Percentiles rank a stretch among this genome's conserved stretches.
phyloP scores from a whole-genome alignment of 2,797 vertebrate genomes.

The Acrocephalus scirpaceus region DNA sequence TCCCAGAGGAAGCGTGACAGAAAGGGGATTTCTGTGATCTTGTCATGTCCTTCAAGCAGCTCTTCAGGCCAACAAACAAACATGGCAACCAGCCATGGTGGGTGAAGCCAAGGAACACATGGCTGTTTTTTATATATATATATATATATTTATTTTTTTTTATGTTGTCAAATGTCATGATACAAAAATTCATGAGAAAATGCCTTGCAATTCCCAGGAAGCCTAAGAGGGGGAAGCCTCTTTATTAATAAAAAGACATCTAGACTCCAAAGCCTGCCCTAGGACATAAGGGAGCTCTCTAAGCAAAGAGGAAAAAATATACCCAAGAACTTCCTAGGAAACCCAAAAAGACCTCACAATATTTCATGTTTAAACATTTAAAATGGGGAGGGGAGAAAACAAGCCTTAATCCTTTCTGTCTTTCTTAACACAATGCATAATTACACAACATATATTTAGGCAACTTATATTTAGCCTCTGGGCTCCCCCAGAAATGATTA shows the following conservation, averaged over 20 bases:
- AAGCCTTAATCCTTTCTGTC: not conserved
- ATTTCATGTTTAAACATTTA: not conserved
- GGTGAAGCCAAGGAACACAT: constrained; percentile 38
- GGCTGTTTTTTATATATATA: not conserved
- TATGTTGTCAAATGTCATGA: constrained; percentile 28
- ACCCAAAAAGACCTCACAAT: not conserved
- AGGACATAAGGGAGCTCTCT: not conserved
- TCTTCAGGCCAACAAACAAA: constrained; percentile 25
- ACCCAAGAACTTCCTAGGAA: not conserved
- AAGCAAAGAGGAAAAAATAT: not conserved
- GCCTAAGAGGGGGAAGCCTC: not conserved
- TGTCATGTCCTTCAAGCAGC: not conserved
- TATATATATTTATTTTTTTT: too few relatives aligned
- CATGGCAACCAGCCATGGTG: not conserved
- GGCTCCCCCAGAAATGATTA: not conserved
- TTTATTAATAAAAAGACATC: not conserved
- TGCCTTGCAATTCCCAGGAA: constrained; percentile 38
- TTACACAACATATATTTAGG: not conserved
- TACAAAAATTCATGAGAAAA: constrained; percentile 55
- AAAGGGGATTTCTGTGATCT: constrained; percentile 38
- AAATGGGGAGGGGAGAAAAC: not conserved
- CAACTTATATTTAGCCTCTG: not conserved
- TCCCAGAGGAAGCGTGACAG: not conserved
- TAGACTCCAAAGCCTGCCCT: not conserved
- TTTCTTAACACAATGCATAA: not conserved